These are phyloP conservation scores for Orussus abietinus DNA, from an alignment of 1,140 invertebrate genomes.

Conservation along the genomic window DNA sequence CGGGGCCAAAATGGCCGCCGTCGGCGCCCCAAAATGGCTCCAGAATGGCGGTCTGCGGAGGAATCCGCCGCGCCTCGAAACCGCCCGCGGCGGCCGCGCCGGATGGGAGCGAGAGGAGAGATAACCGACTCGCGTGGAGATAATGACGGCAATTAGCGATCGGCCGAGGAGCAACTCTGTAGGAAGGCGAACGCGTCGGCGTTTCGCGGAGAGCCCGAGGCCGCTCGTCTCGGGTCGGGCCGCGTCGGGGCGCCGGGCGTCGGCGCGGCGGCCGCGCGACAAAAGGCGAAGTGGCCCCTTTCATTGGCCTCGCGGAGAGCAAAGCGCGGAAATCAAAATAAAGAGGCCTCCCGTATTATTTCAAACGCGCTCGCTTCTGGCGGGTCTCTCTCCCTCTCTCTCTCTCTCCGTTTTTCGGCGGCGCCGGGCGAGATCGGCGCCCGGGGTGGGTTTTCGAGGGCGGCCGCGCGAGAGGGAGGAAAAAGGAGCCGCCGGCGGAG, in stretches of 20 bases:
- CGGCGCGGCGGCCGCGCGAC: conserved; percentile 14
- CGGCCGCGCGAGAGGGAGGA: too few species aligned
- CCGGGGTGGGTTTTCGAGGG: too few species aligned
- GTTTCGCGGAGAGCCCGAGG: conserved; percentile 10
- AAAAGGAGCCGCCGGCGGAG: too few species aligned
- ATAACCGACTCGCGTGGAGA: conserved; percentile 11
- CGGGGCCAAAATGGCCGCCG: too few species aligned
- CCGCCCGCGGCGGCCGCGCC: background rate
- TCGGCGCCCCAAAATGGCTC: too few species aligned
- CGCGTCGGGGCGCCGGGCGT: too few species aligned
- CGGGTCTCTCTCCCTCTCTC: too few species aligned
- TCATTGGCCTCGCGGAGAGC: conserved; percentile 17
- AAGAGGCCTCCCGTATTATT: conserved; percentile 20
- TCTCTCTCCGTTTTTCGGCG: too few species aligned
- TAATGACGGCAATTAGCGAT: conserved; percentile 17
- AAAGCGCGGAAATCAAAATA: conserved; percentile 20
- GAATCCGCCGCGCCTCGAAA: background rate
- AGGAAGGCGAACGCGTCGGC: conserved; percentile 2
- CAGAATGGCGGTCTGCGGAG: background rate
- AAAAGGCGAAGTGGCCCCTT: conserved; percentile 21
- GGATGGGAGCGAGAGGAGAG: conserved; percentile 3
- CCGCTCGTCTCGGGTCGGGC: conserved; percentile 7
- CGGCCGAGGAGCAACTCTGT: background rate
- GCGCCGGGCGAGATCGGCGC: too few species aligned
- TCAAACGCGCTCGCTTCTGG: conserved; percentile 17